Base-by-base conservation (phyloP, 1,140 invertebrate genomes). In the Druon quercuslanigerum region DNA sequence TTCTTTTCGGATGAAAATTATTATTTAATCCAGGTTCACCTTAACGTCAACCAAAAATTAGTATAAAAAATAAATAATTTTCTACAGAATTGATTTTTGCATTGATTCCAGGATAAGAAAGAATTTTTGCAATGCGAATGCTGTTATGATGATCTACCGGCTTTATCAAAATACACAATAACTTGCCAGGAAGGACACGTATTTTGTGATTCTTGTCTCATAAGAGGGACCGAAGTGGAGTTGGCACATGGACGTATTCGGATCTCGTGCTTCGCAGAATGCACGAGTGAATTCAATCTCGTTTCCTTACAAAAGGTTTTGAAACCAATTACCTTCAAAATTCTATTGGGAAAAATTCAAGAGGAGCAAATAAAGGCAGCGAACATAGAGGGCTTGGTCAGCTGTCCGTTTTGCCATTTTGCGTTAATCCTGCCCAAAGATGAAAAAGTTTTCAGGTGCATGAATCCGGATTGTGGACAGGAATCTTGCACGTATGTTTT, bases 371-470 rank as follows among this genome's bases (percentile, higher is more conserved):
- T 94, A 4, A 88, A 90, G 81, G 88, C 90, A 40, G 93, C 93
- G 1, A 90, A 89, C 25, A 92, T 94, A 73, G 89, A 92, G 52
- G 93, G 92, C 78, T 86, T 94, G 40, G 93, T 92, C 75, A 82
- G 84, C 5, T 94, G 93, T 85, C 93, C 93, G 16, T 93, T 93
- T 82, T 94, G 93, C 85, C 91, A 91, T 74, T 94, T 92, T 86
- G 90, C 90, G 33, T 92, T 90, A 20, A 93, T 94, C 77, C 87
- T 91, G 6, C 82, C 92, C 40, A 85, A 88, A n/a, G 87, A 90
- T 50, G 92, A 93, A 79, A 93, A 92, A 84, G 86, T 94, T 8
- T 93, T 94, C 81, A 90, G 86, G 50, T 94, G 93, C 79, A 83
- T 92, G 2, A 94, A 94, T 87, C 90, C 90, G 11, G 92, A 93